Conservation (phyloP, 2,113 vertebrate species). For the Conger conger region DNA sequence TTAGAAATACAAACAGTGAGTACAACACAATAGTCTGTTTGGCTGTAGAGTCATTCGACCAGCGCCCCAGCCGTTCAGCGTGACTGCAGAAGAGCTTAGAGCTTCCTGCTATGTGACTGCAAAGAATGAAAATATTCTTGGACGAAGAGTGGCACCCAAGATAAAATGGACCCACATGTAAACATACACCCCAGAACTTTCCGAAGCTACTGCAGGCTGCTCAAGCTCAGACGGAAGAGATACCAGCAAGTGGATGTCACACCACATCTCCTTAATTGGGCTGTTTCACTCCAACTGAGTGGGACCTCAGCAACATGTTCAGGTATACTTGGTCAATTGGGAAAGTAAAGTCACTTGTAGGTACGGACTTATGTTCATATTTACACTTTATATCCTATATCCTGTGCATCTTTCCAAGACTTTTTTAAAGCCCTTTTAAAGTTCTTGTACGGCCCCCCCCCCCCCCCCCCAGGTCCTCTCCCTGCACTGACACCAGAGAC, state of each 20-base stretch:
- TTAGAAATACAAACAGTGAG: neutral
- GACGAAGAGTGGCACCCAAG: constrained; percentile 36
- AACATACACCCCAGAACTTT: constrained; percentile 31
- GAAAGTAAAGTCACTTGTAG: neutral
- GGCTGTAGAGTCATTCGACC: constrained; percentile 39
- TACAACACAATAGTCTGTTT: constrained; percentile 21
- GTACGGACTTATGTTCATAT: neutral
- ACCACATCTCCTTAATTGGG: constrained; percentile 12
- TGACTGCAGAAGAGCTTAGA: constrained; percentile 38
- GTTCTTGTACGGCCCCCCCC: neutral
- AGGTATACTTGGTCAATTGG: neutral
- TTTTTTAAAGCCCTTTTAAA: neutral
- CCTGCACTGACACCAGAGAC: constrained; percentile 33
- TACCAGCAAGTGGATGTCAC: constrained; percentile 24
- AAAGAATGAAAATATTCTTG: constrained; percentile 56
- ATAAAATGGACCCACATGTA: constrained; percentile 48
- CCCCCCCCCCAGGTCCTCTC: neutral
- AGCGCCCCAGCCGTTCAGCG: constrained; percentile 43
- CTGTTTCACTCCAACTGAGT: constrained; percentile 5
- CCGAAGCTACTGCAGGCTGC: constrained; percentile 35
- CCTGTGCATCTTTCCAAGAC: neutral
- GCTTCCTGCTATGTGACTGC: constrained; percentile 53
- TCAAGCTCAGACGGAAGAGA: constrained; percentile 31
- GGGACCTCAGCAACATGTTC: neutral
- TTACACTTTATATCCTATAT: neutral